These are phyloP conservation scores for Chromis chromis DNA, from an alignment of 2,797 vertebrate genomes.

Conservation along the genomic window DNA sequence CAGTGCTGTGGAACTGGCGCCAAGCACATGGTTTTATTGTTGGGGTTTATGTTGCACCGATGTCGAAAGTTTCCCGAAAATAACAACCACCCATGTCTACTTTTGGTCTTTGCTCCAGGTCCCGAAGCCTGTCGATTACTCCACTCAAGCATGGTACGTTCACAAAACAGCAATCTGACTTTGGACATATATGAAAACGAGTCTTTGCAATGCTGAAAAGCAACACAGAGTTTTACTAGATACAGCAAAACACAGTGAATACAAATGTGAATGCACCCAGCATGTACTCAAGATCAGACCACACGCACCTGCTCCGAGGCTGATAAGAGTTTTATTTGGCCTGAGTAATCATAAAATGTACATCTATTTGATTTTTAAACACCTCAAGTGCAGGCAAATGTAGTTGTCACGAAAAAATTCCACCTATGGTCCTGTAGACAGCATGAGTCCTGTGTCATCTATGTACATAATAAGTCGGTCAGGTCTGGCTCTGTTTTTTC, in stretches of 20 bases:
- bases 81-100: conserved; percentile 33
- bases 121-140: conserved; percentile 96
- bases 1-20: conserved; percentile 1
- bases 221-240: not conserved
- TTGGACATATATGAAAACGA: too few species aligned
- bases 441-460: not conserved
- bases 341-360: not conserved
- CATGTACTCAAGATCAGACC: not conserved
- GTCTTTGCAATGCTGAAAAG: too few species aligned
- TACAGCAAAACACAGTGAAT: not conserved
- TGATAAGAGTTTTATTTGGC: conserved; percentile 2
- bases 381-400: not conserved
- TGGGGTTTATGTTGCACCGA: not conserved
- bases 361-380: not conserved
- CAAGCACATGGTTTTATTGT: conserved; percentile 22
- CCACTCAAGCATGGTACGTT: conserved; percentile 93
- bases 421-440: not conserved
- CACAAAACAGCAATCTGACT: conserved; percentile 14
- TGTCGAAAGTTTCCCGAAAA: conserved; percentile 10
- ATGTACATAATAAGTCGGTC: not conserved
- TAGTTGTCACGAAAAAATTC: not conserved
- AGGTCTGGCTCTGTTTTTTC: not conserved
- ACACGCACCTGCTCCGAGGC: not conserved
- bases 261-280: not conserved
- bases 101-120: conserved; percentile 84